These are phyloP conservation scores for Arnoldichthys spilopterus DNA, from an alignment of 2,797 vertebrate species.

Conservation along the genomic window DNA sequence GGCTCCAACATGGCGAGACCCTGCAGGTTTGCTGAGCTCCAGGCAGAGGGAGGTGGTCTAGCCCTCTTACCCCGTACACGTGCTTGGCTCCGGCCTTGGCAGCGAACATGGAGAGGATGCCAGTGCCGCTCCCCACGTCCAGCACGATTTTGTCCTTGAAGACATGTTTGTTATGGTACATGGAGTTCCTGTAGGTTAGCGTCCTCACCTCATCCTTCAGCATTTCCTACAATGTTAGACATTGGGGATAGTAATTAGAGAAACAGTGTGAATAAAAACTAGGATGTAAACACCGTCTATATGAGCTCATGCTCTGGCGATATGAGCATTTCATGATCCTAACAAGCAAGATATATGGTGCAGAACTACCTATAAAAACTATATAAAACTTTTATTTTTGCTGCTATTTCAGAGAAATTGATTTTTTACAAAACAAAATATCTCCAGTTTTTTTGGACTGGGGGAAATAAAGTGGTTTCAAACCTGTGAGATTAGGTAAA, in stretches of 20 bases:
- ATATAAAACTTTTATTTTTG: too few relatives aligned
- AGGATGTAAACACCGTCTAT: neutral
- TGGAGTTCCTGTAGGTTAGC: constrained; percentile 95
- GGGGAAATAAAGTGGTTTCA: neutral
- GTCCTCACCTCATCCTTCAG: constrained; percentile 97
- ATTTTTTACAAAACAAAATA: too few relatives aligned
- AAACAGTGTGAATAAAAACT: neutral
- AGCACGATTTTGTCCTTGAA: constrained; percentile 98
- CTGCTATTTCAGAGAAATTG: too few relatives aligned
- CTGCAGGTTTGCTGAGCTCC: constrained; percentile 41
- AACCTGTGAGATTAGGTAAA: constrained; percentile 7
- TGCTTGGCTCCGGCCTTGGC: constrained; percentile 97
- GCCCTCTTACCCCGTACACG: constrained; percentile 88
- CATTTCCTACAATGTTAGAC: constrained; percentile 86
- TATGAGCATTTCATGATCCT: too few relatives aligned
- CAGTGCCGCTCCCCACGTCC: constrained; percentile 96
- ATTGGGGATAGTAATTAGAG: neutral
- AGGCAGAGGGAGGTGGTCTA: constrained; percentile 25
- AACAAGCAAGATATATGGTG: too few relatives aligned
- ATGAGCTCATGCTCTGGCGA: too few relatives aligned
- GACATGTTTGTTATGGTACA: constrained; percentile 99
- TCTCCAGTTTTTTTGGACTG: too few relatives aligned
- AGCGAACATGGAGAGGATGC: constrained; percentile 98
- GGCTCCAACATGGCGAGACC: constrained; percentile 34
- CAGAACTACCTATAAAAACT: too few relatives aligned